phyloP scores from a whole-genome alignment of 2,888 invertebrate genomes.

The Dilophus febrilis region DNA sequence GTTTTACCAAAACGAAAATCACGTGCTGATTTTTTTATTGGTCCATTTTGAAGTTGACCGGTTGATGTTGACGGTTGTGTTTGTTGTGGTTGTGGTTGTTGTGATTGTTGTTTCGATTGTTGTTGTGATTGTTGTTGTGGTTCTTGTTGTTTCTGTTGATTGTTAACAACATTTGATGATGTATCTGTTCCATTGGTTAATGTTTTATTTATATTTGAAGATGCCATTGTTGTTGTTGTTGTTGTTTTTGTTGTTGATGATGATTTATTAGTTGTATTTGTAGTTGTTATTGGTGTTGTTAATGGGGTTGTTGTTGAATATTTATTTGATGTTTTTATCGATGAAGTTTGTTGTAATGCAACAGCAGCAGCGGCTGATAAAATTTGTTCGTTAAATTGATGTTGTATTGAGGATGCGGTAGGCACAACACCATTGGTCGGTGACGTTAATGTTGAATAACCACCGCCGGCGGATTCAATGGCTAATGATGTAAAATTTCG shows the following conservation, averaged over 20 bases:
- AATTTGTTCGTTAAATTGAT: too few species aligned
- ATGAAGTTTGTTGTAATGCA: neutral
- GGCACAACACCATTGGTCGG: too few species aligned
- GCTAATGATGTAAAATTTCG: too few species aligned
- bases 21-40: conserved; percentile 54
- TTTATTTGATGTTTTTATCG: neutral
- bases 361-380: neutral
- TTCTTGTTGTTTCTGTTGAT: neutral
- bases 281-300: neutral
- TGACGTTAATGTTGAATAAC: too few species aligned
- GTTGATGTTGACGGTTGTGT: neutral
- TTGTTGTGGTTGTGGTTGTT: neutral
- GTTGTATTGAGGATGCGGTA: neutral
- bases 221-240: neutral
- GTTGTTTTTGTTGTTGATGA: neutral
- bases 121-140: too few species aligned
- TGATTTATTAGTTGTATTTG: neutral
- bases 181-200: neutral
- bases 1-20: conserved; percentile 92
- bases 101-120: too few species aligned
- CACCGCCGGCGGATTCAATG: too few species aligned
- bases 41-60: conserved; percentile 7
- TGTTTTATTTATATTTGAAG: neutral
- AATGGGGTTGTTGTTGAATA: neutral
- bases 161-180: neutral